Evolutionary conservation across 2,888 invertebrate species (phyloP).

Genomic region (Standfussiana lucernea): DNA sequence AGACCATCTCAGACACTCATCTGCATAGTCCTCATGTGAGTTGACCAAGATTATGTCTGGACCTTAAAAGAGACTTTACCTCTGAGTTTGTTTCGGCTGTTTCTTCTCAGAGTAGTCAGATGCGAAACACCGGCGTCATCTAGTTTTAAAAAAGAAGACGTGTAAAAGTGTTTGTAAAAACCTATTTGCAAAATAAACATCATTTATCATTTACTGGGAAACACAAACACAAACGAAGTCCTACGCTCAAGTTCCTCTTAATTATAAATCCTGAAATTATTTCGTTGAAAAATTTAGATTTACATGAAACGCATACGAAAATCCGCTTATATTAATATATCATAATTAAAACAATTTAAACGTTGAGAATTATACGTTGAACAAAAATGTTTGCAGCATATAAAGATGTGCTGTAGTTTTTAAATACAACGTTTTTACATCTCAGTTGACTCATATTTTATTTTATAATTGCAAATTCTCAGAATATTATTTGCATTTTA

Average conservation of each 20-base stretch:
- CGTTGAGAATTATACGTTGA: neutral
- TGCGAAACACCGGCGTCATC: no score
- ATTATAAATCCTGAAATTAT: neutral
- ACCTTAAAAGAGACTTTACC: no score
- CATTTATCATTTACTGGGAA: no score
- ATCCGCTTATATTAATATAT: conserved; percentile 14
- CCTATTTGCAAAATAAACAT: no score
- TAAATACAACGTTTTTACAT: conserved; percentile 13
- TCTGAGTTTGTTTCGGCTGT: no score
- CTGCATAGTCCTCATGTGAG: no score
- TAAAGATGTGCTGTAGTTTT: conserved; percentile 8
- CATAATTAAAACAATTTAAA: neutral
- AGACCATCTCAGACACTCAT: no score
- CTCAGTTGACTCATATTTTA: neutral
- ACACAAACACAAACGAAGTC: neutral
- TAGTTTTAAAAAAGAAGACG: no score
- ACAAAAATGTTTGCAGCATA: conserved; percentile 8
- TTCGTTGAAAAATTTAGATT: neutral
- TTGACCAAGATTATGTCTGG: no score
- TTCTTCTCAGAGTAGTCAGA: no score
- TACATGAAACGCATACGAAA: neutral
- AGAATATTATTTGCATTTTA: conserved; percentile 6
- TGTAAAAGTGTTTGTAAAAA: no score
- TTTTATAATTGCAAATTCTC: conserved; percentile 8
- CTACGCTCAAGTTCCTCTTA: neutral